Percentiles rank a stretch among this genome's conserved stretches.
phyloP scores from a whole-genome alignment of 2,888 invertebrate genomes.

The Clitarchus hookeri region DNA sequence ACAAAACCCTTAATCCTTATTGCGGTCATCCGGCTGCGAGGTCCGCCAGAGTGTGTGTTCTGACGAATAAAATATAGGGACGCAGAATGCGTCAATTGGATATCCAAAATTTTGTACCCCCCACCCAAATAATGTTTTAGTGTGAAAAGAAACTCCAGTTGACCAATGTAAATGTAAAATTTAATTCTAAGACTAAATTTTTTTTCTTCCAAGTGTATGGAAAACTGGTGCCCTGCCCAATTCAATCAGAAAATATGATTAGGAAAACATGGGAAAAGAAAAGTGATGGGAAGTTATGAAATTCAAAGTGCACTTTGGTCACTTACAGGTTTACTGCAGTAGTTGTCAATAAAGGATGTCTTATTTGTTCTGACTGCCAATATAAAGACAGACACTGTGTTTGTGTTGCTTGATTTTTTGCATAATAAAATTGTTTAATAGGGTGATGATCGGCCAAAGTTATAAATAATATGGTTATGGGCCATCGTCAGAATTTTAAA shows the following conservation, averaged over 20 bases:
- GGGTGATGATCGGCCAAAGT: neutral
- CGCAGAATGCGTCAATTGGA: too few species aligned
- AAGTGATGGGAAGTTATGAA: neutral
- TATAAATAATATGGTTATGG: constrained; percentile 1
- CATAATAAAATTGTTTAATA: neutral
- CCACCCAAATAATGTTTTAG: too few species aligned
- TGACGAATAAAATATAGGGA: too few species aligned
- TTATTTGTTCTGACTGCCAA: neutral
- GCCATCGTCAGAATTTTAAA: constrained; percentile 18
- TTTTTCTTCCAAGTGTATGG: neutral
- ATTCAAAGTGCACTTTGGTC: neutral
- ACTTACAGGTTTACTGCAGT: neutral
- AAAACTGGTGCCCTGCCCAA: neutral
- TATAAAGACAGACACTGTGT: neutral
- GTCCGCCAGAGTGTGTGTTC: too few species aligned
- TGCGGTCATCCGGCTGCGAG: too few species aligned
- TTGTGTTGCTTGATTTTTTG: neutral
- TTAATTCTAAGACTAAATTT: neutral
- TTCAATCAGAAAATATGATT: neutral
- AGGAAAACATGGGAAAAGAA: neutral
- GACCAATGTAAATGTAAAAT: neutral
- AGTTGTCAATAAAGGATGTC: neutral
- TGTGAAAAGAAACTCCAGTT: neutral
- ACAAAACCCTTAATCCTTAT: too few species aligned
- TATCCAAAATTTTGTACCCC: too few species aligned